Evolutionary conservation across 2,797 vertebrate genomes (phyloP), one percentile per base, ranked within the genome.

Genomic region (Parauchenoglanis ngamensis): DNA sequence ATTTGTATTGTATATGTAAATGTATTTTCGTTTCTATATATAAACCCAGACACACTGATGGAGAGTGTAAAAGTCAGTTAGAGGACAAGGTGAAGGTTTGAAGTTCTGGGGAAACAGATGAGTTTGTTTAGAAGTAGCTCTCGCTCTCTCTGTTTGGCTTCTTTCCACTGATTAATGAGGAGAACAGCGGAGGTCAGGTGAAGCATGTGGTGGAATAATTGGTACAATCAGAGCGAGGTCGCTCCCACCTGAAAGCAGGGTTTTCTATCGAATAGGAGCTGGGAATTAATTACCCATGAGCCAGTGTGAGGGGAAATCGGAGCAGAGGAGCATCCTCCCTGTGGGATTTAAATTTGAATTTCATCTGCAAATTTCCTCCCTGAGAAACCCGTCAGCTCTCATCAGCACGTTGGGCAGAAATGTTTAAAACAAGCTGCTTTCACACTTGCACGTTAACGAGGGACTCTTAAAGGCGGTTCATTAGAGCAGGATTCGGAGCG

Each of bases 181-280:
- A 92, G 76, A 89, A 87, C 82, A 77, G 81, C 76, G 65, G 88
- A 89, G 90, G 89, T 92, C 92, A 91, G 52, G 13, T 57, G 86
- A 88, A 89, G 85, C 88, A 91, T 91, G 90, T 88, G 87, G 84
- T 80, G 88, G 88, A 92, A 92, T 92, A 93, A 92, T 92, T 89
- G 90, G 78, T 90, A 73, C 89, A 89, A 89, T 91, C 89, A 90
- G 86, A 84, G 25, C 28, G 52, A 89, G 84, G 90, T 89, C 83
- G 86, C 87, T 72, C 81, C 88, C 91, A 90, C 90, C 82, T 90
- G 88, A 89, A 91, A 86, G 82, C 67, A 81, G 86, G 81, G 76
- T 88, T 88, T 90, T 85, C 63, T 77, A 78, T 52, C 83, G 68
- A 57, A 63, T 87, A 89, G 87, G 88, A 89, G 78, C 86, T 87